Evolutionary conservation across 2,113 vertebrate species (phyloP), one percentile per base, ranked within the genome.

Genomic region (Antigone vipio): DNA sequence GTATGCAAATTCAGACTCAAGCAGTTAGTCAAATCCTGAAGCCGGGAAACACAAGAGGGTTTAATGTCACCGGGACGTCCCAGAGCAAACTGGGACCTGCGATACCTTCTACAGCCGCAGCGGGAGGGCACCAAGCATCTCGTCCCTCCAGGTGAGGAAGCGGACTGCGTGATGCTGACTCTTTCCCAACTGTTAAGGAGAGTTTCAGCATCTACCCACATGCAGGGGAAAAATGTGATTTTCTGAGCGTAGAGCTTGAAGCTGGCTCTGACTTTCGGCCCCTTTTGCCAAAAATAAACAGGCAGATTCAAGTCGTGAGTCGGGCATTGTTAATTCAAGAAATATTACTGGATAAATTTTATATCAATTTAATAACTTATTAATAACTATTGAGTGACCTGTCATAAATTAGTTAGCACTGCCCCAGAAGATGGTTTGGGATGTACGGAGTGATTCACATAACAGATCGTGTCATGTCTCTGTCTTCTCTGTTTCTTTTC

Each of bases 361-460:
- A 53, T 79, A 76, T 85, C 44, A 50, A 24, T 93, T 88, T 75
- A 68, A 87, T 94, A 87, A 81, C 60, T 94, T 90, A 93, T 86
- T 94, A 84, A 92, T 93, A 94, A 84, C 62, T 92, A 62, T 44
- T 91, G 34, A 52, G 18, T 93, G 66, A 91, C 69, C 66, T 79
- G 42, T 50, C 58, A 89, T 92, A 75, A 92, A 93, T 93, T 60
- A 95, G 45, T 86, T 69, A 97, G 34, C 30, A n/a, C 18, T 91
- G 49, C 24, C 30, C 60, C 49, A 73, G 38, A 84, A 92, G 73
- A 87, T 29, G 40, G 45, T 91, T 89, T 1, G 5, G 45, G 62
- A 82, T 47, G 62, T 85, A 72, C 50, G 44, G 62, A n/a, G 22
- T 79, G 76, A 96, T 91, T 94, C 86, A 78, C 66, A 49, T 78